Conservation (phyloP, 30 jellyfish, hydroid and myxozoan species). For the Cassiopea xamachana region DNA sequence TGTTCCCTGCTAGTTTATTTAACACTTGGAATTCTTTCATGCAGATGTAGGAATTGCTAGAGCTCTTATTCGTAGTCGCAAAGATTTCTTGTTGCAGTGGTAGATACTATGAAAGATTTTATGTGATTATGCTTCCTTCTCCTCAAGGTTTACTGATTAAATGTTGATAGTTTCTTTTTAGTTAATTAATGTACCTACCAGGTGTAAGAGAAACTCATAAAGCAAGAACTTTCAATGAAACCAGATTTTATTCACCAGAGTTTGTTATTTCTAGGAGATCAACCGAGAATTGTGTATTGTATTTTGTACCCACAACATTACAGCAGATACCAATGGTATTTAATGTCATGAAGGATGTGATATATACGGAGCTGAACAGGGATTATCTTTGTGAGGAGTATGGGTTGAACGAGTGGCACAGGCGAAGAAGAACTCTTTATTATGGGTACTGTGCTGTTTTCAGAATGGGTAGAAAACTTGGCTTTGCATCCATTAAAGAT, state of each 20-base stretch:
- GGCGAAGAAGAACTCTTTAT: constrained; percentile 10
- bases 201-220: too few relatives aligned
- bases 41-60: too few relatives aligned
- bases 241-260: neutral
- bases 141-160: too few relatives aligned
- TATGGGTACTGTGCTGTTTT: constrained; percentile 62
- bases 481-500: neutral
- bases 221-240: too few relatives aligned
- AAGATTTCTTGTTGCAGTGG: too few relatives aligned
- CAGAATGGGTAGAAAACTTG: constrained; percentile 49
- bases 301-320: constrained; percentile 65
- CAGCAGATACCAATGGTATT: constrained; percentile 34
- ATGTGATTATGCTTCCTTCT: too few relatives aligned
- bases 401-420: neutral
- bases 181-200: too few relatives aligned
- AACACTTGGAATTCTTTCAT: too few relatives aligned
- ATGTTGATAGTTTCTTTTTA: too few relatives aligned
- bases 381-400: neutral
- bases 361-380: neutral
- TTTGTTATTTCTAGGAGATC: constrained; percentile 29
- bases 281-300: constrained; percentile 40
- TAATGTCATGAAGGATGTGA: constrained; percentile 1
- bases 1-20: too few relatives aligned
- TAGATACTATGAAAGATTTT: too few relatives aligned
- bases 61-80: too few relatives aligned